Percentiles rank a stretch among this genome's conserved stretches.
These are phyloP conservation scores for Aspidapion aeneum DNA, from an alignment of 2,888 invertebrate genomes.

Conservation along the genomic window DNA sequence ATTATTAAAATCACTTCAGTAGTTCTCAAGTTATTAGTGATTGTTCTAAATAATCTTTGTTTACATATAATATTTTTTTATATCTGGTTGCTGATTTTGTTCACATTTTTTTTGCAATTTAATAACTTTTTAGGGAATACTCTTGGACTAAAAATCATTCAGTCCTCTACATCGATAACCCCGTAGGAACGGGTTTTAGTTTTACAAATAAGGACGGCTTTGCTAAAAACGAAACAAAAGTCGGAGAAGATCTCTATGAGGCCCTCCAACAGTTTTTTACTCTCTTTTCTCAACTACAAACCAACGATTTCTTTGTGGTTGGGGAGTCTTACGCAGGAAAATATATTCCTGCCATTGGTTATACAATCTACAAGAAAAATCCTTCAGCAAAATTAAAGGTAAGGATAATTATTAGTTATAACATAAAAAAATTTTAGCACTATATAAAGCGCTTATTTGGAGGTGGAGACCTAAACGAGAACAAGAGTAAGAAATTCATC, in stretches of 20 bases:
- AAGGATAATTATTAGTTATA: slow-evolving; percentile 69
- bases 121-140: slow-evolving; percentile 59
- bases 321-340: slow-evolving; percentile 89
- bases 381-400: slow-evolving; percentile 52
- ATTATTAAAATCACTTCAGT: too few species aligned
- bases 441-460: too few species aligned
- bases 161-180: slow-evolving; percentile 88
- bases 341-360: slow-evolving; percentile 71
- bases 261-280: slow-evolving; percentile 79
- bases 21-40: too few species aligned
- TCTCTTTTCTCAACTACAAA: slow-evolving; percentile 71
- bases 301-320: slow-evolving; percentile 78
- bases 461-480: too few species aligned
- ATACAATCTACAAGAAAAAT: slow-evolving; percentile 67
- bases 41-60: too few species aligned
- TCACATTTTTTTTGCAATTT: slow-evolving; percentile 46
- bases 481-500: too few species aligned
- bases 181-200: slow-evolving; percentile 84
- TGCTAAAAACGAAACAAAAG: slow-evolving; percentile 72
- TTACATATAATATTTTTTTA: too few species aligned
- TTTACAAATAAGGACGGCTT: slow-evolving; percentile 82
- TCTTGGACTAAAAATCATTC: slow-evolving; percentile 79
- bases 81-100: too few species aligned
- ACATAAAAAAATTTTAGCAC: too few species aligned
- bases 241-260: slow-evolving; percentile 74